These are phyloP conservation scores for Gymnorhina tibicen DNA, from an alignment of 2,113 vertebrate genomes.

Conservation along the genomic window DNA sequence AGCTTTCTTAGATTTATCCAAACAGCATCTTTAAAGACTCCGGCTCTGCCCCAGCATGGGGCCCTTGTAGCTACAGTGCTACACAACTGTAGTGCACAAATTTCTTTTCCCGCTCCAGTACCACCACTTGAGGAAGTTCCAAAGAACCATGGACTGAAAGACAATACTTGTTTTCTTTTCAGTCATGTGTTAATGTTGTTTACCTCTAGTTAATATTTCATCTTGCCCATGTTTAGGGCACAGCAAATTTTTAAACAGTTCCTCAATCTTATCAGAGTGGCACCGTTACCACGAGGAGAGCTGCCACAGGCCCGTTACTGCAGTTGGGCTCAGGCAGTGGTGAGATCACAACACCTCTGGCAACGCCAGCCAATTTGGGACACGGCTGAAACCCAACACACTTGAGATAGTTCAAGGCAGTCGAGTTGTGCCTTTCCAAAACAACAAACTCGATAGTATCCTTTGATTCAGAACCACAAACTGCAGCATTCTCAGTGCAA, in stretches of 20 bases:
- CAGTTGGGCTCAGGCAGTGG: not conserved
- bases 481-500: not conserved
- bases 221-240: rapidly evolving
- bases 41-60: not conserved
- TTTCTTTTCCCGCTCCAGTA: not conserved
- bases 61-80: not conserved
- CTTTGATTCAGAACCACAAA: not conserved
- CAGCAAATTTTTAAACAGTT: not conserved
- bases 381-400: rapidly evolving
- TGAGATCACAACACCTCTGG: not conserved
- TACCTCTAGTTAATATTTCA: not conserved
- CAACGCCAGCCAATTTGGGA: rapidly evolving
- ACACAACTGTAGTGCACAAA: not conserved
- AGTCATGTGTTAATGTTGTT: rapidly evolving
- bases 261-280: not conserved
- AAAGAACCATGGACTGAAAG: rapidly evolving
- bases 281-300: not conserved
- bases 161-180: not conserved
- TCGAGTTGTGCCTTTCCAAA: not conserved
- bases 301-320: not conserved
- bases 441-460: not conserved
- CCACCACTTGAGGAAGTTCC: not conserved
- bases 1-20: not conserved
- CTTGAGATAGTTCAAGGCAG: not conserved
- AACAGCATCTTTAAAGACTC: not conserved